Evolutionary conservation across 2,113 vertebrate species (phyloP).

Genomic region (Andinoacara biseriatus): DNA sequence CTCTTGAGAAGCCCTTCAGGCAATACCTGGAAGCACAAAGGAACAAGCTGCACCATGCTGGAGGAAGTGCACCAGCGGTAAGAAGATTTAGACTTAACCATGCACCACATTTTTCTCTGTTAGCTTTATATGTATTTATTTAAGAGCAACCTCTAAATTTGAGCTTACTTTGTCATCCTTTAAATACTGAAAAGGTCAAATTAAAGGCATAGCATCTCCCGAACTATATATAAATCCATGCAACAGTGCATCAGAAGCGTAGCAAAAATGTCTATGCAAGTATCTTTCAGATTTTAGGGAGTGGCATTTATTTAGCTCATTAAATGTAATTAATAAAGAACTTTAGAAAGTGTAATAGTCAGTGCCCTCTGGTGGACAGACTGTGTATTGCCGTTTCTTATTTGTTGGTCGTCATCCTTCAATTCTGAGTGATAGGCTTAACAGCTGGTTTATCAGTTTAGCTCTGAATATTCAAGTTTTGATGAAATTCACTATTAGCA

Average conservation of each 20-base stretch:
- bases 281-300: neutral
- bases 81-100: slow-evolving; percentile 59
- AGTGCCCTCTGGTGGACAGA: slow-evolving; percentile 28
- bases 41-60: slow-evolving; percentile 92
- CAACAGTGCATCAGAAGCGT: neutral
- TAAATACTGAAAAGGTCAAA: neutral
- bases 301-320: neutral
- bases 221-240: neutral
- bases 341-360: neutral
- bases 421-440: neutral
- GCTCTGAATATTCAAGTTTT: neutral
- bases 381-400: neutral
- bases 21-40: slow-evolving; percentile 96
- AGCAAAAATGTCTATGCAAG: neutral
- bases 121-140: neutral
- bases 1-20: slow-evolving; percentile 96
- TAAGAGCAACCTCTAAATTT: neutral
- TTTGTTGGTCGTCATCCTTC: neutral
- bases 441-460: neutral
- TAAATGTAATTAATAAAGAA: neutral
- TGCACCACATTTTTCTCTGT: neutral
- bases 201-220: neutral
- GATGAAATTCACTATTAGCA: neutral
- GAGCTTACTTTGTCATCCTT: neutral
- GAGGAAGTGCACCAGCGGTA: slow-evolving; percentile 85